phyloP scores from a whole-genome alignment of 2,113 vertebrate genomes.

The Mastomys natalensis region DNA sequence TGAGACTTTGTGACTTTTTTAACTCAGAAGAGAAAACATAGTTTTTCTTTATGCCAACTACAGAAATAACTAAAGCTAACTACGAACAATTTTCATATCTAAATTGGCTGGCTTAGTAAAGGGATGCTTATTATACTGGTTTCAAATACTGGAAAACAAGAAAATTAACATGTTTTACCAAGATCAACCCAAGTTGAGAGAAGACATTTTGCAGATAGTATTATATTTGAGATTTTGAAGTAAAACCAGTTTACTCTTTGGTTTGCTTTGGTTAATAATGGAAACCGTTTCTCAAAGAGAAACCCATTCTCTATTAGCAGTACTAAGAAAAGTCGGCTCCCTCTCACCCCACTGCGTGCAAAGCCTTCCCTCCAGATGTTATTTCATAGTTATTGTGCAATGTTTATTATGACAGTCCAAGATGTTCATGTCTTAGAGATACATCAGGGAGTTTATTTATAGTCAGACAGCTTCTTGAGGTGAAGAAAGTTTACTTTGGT shows the following conservation, averaged over 20 bases:
- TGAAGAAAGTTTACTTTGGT: constrained; percentile 36
- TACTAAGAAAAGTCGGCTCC: constrained; percentile 52
- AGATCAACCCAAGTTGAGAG: constrained; percentile 65
- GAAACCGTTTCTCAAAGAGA: constrained; percentile 69
- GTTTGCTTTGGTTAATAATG: constrained; percentile 70
- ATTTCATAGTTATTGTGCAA: constrained; percentile 69
- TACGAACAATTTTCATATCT: constrained; percentile 48
- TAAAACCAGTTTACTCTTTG: constrained; percentile 71
- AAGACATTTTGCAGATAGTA: constrained; percentile 71
- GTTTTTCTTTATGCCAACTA: constrained; percentile 48
- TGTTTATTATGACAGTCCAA: constrained; percentile 73
- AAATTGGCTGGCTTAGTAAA: constrained; percentile 73
- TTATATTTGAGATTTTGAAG: constrained; percentile 78
- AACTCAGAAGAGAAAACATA: neutral
- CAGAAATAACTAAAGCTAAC: constrained; percentile 67
- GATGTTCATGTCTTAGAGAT: constrained; percentile 63
- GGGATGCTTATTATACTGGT: constrained; percentile 59
- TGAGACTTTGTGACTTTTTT: constrained; percentile 7
- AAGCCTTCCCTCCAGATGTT: constrained; percentile 66
- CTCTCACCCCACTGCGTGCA: constrained; percentile 46
- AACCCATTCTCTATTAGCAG: constrained; percentile 68
- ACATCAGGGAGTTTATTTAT: constrained; percentile 67
- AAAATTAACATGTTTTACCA: constrained; percentile 69
- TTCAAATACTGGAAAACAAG: constrained; percentile 71
- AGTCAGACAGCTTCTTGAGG: constrained; percentile 66